Base-by-base conservation (phyloP, 2,888 invertebrate genomes). In the Phaedon cochleariae region DNA sequence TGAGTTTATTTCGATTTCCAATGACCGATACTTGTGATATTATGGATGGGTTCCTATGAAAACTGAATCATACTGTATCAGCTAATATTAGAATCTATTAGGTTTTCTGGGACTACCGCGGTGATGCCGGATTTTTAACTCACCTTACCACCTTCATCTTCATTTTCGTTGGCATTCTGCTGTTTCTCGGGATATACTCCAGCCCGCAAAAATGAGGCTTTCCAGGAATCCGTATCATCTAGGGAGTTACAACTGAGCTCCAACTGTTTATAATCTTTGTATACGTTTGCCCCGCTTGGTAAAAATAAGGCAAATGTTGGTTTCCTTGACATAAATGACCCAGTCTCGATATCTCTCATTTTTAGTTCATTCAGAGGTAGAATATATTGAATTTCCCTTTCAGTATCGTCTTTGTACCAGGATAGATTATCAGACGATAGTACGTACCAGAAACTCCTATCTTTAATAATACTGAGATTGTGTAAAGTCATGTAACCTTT, bases 341-440 rank as follows among this genome's bases (percentile, higher is more conserved):
- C 96, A 83, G 96, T 93, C 84, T 99, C 99, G 74, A 98, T 89
- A 84, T 99, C 99, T 65, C 96, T 89, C 77, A 99, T 87, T 86
- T 97, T 98, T 74, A 99, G 88, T 68, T 95, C 96, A 85, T 99
- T 98, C 82, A 99, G 86, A 51, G 97, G 95, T 83, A 99, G 86
- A 97, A 99, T 98, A 85, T 96, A 99, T 84, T 98, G 99, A 88
- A 99, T 99, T 85, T 99, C 99, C 77, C 96, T 92, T 85, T 99
- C 99, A 89, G 98, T 98, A 84, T 98, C 98, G 83, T 99, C 99
- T 85, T 98, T 99, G 63, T 69, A 76, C 76, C 76, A 76, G 53
- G 97, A 96, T 80, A 99, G 92, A 82, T 92, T 97, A 85, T 99
- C 99, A 9, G 98, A 96, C 12, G 97, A 98, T 65, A 99, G 88